These are phyloP conservation scores for Stenopsyche tienmushanensis DNA, from an alignment of 1,140 invertebrate genomes.

Conservation along the genomic window DNA sequence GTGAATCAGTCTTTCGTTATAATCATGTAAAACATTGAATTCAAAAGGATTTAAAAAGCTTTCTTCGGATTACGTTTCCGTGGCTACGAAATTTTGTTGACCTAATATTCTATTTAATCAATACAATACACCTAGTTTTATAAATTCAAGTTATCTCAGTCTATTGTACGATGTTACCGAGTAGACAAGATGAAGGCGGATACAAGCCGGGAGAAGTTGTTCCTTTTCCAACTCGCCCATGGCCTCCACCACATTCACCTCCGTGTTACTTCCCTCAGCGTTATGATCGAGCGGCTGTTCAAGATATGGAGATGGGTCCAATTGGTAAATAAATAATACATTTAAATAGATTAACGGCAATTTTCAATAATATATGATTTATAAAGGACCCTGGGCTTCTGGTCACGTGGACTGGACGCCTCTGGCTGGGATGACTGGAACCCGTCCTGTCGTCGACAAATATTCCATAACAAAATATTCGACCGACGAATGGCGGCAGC, in stretches of 20 bases:
- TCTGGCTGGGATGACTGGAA: conserved; percentile 64
- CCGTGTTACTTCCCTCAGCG: conserved; percentile 59
- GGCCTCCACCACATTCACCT: conserved; percentile 37
- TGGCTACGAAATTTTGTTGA: too few species aligned
- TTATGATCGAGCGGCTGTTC: conserved; percentile 53
- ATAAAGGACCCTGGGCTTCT: conserved; percentile 68
- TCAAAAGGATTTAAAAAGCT: too few species aligned
- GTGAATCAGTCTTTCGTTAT: too few species aligned
- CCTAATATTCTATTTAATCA: too few species aligned
- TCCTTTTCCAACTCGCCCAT: conserved; percentile 33
- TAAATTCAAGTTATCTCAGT: too few species aligned
- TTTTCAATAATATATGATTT: too few species aligned
- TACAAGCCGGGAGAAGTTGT: conserved; percentile 35
- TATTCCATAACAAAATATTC: conserved; percentile 72
- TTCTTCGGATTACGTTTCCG: too few species aligned
- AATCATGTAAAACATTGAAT: too few species aligned
- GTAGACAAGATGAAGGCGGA: conserved; percentile 23
- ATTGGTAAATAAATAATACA: conserved; percentile 27
- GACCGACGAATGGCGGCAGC: conserved; percentile 66
- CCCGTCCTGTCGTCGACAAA: conserved; percentile 69
- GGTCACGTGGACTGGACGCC: conserved; percentile 70
- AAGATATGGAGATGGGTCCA: conserved; percentile 43
- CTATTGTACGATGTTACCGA: conserved; percentile 28
- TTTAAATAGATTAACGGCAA: too few species aligned
- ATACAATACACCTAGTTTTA: too few species aligned